Percentiles rank a stretch among this genome's conserved stretches.
Conservation (phyloP, 2,888 invertebrate species). For the Elegia similella region DNA sequence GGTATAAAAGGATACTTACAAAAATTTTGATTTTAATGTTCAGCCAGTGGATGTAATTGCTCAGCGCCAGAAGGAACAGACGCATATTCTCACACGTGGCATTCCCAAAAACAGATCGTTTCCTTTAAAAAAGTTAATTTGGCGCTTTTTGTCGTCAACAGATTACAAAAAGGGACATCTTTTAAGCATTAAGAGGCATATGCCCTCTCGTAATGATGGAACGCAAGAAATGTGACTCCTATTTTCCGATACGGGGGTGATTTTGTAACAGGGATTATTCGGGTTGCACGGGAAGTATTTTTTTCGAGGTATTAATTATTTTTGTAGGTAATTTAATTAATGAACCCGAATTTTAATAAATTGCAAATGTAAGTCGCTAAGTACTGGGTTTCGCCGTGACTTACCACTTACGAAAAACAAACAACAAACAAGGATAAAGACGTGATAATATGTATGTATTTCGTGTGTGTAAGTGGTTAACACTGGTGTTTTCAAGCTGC, state of each 20-base stretch:
- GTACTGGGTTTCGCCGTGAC: no score
- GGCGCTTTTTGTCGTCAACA: conserved; percentile 64
- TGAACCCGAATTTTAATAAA: background rate
- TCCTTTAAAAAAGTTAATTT: conserved; percentile 81
- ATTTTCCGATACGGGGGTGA: conserved; percentile 56
- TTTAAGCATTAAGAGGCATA: conserved; percentile 70
- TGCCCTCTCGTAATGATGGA: conserved; percentile 68
- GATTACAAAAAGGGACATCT: conserved; percentile 69
- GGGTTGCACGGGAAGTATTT: conserved; percentile 8
- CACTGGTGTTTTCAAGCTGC: no score
- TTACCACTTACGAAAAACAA: no score
- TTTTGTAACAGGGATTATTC: conserved; percentile 22
- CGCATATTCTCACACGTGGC: conserved; percentile 69
- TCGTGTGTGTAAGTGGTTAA: no score
- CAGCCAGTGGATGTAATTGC: background rate
- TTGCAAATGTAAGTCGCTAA: no score
- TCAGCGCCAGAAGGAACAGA: background rate
- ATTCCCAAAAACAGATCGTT: conserved; percentile 75
- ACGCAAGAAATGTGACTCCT: conserved; percentile 70
- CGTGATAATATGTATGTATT: no score
- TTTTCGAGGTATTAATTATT: background rate
- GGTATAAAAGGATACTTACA: no score
- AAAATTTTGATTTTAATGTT: no score
- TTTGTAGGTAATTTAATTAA: background rate
- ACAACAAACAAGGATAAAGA: no score